Evolutionary conservation across 2,797 vertebrate genomes (phyloP).

Genomic region (Hyperoplus lanceolatus): DNA sequence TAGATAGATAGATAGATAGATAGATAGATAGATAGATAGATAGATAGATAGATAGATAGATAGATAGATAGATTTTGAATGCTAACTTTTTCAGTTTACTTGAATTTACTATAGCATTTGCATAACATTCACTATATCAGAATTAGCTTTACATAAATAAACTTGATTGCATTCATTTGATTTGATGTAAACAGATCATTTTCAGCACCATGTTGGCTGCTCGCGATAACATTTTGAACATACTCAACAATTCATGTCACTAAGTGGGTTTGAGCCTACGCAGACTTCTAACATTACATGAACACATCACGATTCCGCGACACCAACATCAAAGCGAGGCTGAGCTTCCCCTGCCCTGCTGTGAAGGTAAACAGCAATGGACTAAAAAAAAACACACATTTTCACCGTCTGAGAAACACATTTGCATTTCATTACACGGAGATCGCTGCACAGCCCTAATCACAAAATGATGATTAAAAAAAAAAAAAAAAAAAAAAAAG

Average conservation of each 20-base stretch:
- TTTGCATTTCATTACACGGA: conserved; percentile 69
- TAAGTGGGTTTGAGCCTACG: conserved; percentile 27
- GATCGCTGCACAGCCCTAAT: conserved; percentile 41
- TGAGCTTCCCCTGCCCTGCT: conserved; percentile 50
- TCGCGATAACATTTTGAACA: conserved; percentile 7
- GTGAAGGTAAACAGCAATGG: conserved; percentile 51
- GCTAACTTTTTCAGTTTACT: not conserved
- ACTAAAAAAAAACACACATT: conserved; percentile 54
- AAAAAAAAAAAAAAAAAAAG: not conserved
- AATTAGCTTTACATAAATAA: conserved; percentile 15
- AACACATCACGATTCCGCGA: conserved; percentile 37
- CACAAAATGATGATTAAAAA: conserved; percentile 12
- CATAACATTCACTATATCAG: conserved; percentile 6
- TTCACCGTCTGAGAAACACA: conserved; percentile 46
- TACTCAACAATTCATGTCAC: conserved; percentile 8
- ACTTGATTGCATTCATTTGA: not conserved
- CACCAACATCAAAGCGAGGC: conserved; percentile 61
- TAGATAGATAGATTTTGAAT: not conserved
- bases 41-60: not conserved
- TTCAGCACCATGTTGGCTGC: conserved; percentile 1
- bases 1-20: too few species aligned
- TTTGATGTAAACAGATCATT: not conserved
- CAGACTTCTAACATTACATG: conserved; percentile 38
- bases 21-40: not conserved
- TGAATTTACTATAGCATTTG: not conserved